Evolutionary conservation across 1,140 invertebrate species (phyloP), one percentile per base, ranked within the genome.

Genomic region (Catajapyx aquilonaris): DNA sequence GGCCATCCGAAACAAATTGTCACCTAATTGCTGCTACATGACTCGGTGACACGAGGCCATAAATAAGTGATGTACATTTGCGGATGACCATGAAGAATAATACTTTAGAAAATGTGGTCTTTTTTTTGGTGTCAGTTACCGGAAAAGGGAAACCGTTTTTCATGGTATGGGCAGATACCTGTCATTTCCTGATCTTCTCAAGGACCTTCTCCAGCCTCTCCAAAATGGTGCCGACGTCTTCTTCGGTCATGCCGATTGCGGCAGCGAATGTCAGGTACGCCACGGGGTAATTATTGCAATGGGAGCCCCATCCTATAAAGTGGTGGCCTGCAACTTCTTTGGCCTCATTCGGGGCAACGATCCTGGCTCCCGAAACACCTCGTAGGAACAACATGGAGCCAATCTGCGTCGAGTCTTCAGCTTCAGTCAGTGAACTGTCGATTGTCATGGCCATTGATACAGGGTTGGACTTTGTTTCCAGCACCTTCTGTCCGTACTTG

Each of bases 381-480:
- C 74, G 61, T 23, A 70, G 61, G 51, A 78, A 81, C 22, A 81
- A 53, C 67, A 76, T 78, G 2, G 75, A 76, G 2, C 76, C 76
- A 31, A 80, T 53, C 53, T 72, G 49, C 31, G 66, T 68, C 3
- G 45, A 5, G 1, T 28, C 22, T 9, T 40, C 22, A 10, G 35
- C 19, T 11, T 37, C 23, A 3, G 17, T n/a, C 4, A 38, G 16
- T 31, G 20, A 5, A 3, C 30, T 28, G 16, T 40, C 33, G 20
- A n/a, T 16, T 20, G n/a, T n/a, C 50, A 49, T 62, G 57, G 76
- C 81, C 44, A 84, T 60, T 0, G 81, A 85, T 46, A 87, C 81
- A 2, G 68, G 66, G 57, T 86, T 86, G 25, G 64, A 62, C 44
- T 65, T 65, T 15, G 69, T 73, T 11, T 71, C 54, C 1, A 84